Evolutionary conservation across 2,888 invertebrate species (phyloP).

Genomic region (Tiliacea aurago): DNA sequence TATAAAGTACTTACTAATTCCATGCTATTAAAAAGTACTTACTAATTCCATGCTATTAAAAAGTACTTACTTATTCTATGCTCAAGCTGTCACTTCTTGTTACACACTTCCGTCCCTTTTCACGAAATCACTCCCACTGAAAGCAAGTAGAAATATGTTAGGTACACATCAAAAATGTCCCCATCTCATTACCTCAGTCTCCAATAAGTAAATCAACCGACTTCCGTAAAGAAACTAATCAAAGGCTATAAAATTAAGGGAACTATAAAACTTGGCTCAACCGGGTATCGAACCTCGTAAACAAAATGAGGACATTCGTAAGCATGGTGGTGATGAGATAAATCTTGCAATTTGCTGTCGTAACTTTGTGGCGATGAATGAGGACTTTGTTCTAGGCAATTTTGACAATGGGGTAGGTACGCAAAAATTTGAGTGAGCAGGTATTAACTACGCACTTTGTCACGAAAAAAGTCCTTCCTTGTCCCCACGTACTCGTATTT

Average conservation of each 20-base stretch:
- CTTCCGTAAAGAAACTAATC: slow-evolving; percentile 59
- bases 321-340: slow-evolving; percentile 64
- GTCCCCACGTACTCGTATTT: not conserved
- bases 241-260: slow-evolving; percentile 65
- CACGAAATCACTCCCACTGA: too few relatives aligned
- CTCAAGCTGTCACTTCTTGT: too few relatives aligned
- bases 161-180: not conserved
- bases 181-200: slow-evolving; percentile 25
- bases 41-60: too few relatives aligned
- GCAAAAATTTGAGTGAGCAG: not conserved
- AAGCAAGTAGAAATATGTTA: too few relatives aligned
- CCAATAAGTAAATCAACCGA: slow-evolving; percentile 54
- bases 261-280: slow-evolving; percentile 66
- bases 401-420: slow-evolving; percentile 17
- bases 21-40: too few relatives aligned
- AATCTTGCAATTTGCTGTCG: slow-evolving; percentile 64
- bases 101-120: too few relatives aligned
- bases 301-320: slow-evolving; percentile 68
- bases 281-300: slow-evolving; percentile 67
- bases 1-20: too few relatives aligned
- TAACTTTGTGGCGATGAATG: slow-evolving; percentile 55
- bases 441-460: not conserved
- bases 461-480: too few relatives aligned
- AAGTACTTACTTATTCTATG: too few relatives aligned
- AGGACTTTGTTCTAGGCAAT: slow-evolving; percentile 39